Conservation (phyloP, 2,888 invertebrate genomes). For the Caenorhabditis becei region DNA sequence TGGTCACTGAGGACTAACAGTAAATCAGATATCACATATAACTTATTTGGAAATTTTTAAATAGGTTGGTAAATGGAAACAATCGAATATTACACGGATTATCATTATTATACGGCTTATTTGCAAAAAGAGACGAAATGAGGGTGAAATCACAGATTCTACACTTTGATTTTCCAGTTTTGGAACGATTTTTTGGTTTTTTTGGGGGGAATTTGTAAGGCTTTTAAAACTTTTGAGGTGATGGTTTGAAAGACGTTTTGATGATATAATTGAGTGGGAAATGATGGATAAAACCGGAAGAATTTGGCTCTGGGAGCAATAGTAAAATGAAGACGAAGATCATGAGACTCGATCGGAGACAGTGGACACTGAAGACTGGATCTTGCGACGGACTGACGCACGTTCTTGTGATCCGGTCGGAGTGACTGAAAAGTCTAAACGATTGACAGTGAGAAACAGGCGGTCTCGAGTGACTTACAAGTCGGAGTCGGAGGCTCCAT, state of each 20-base stretch:
- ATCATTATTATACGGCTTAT: conserved; percentile 17
- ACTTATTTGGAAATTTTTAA: conserved; percentile 9
- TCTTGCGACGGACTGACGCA: conserved; percentile 46
- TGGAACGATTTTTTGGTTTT: conserved; percentile 16
- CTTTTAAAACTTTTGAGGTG: conserved; percentile 31
- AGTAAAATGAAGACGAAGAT: not conserved
- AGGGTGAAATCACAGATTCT: conserved; percentile 55
- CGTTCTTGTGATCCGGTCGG: conserved; percentile 51
- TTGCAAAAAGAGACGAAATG: not conserved
- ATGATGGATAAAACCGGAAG: not conserved
- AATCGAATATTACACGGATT: conserved; percentile 10
- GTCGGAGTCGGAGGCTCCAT: conserved; percentile 63
- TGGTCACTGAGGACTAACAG: not conserved
- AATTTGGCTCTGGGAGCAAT: not conserved
- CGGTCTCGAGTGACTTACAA: conserved; percentile 47
- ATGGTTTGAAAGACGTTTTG: conserved; percentile 10
- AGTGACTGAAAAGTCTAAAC: conserved; percentile 51
- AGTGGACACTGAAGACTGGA: conserved; percentile 59
- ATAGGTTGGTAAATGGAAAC: not conserved
- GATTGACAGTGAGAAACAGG: not conserved
- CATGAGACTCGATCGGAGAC: conserved; percentile 47
- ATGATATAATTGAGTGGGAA: not conserved
- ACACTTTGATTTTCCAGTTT: conserved; percentile 49
- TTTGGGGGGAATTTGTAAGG: conserved; percentile 2
- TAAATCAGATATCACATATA: conserved; percentile 8